Base-by-base conservation (phyloP, 2,888 invertebrate species). In the Arge pagana region DNA sequence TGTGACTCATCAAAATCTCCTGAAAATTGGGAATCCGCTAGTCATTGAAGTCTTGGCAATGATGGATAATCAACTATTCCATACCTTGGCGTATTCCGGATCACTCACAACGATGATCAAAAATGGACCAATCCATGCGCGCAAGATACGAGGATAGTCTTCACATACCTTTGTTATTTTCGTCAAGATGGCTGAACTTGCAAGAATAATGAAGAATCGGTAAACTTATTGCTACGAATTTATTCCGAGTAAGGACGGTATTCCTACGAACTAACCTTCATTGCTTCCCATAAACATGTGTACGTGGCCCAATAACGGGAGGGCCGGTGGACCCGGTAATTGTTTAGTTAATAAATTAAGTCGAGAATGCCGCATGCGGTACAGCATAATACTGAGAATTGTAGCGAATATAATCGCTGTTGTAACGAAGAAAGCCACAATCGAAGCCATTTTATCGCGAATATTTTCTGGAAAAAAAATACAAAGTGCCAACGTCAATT, bases 31-130 rank as follows among this genome's bases (percentile, higher is more conserved):
- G 40, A 18, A n/a, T n/a, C n/a, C n/a, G n/a, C n/a, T n/a, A n/a
- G n/a, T n/a, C n/a, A n/a, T n/a, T n/a, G n/a, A n/a, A n/a, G n/a
- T n/a, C n/a, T n/a, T n/a, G n/a, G n/a, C n/a, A 35, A 35, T 3
- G 4, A 1, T 2, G 18, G 13, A 35, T 2, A 19, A 21, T 10
- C n/a, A 3, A 48, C 11, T 16, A 2, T 16, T 35, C 3, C 13
- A 4, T 51, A 67, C 66, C 62, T 67, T 65, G 18, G 62, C 18
- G 15, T 64, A 61, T 35, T 67, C 65, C n/a, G 66, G 58, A 8
- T 64, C 64, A 23, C 55, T 59, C 4, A 58, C 48, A 1, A 24
- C 58, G 18, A 66, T 56, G 21, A 59, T 59, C 4, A 65, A 33
- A 36, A 56, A 54, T 15, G 35, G 48, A 13, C 60, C 66, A 4